phyloP scores from a whole-genome alignment of 1,140 invertebrate species.

The Pteromalus puparum region DNA sequence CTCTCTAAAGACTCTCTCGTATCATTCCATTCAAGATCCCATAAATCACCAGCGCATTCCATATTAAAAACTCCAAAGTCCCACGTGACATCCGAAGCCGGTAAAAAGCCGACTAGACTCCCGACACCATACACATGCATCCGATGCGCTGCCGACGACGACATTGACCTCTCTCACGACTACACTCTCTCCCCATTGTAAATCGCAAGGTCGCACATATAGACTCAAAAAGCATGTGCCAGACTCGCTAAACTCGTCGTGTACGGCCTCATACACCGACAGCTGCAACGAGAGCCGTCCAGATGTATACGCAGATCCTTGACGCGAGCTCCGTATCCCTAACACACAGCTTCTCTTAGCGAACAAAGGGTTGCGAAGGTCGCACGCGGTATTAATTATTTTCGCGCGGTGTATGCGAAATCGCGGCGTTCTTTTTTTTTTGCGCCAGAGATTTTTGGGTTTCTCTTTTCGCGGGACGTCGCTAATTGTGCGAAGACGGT shows the following conservation, averaged over 20 bases:
- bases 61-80: too few relatives aligned
- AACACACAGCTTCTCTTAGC: background rate
- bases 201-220: background rate
- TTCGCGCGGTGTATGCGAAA: background rate
- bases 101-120: background rate
- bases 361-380: constrained; percentile 28
- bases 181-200: background rate
- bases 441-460: background rate
- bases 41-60: too few relatives aligned
- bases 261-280: background rate
- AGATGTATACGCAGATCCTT: constrained; percentile 34
- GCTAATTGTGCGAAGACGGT: constrained; percentile 17
- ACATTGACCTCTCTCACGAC: background rate
- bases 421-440: background rate
- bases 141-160: background rate
- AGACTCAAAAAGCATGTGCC: background rate
- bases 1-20: too few relatives aligned
- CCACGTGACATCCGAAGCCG: too few relatives aligned
- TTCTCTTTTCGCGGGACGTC: constrained; percentile 25
- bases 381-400: constrained; percentile 21
- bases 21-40: too few relatives aligned
- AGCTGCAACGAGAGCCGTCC: constrained; percentile 4
- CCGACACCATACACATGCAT: background rate
- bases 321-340: constrained; percentile 15
- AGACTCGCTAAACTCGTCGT: background rate